These are phyloP conservation scores for Melitaea cinxia DNA, from an alignment of 1,140 invertebrate genomes.

Conservation along the genomic window DNA sequence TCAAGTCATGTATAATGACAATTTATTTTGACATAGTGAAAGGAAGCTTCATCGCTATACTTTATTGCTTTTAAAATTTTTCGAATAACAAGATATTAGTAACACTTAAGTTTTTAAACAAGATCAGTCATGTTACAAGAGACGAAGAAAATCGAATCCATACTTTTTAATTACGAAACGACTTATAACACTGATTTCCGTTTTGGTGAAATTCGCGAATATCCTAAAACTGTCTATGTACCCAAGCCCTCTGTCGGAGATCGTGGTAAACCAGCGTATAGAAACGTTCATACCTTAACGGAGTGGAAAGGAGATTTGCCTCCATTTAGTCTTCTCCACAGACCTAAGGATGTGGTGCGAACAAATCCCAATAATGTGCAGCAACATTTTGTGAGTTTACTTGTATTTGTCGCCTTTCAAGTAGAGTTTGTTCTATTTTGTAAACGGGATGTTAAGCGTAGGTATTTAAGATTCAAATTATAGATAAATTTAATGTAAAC, in stretches of 20 bases:
- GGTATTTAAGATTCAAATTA: no score
- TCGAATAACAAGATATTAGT: neutral
- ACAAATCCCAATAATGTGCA: constrained; percentile 51
- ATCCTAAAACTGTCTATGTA: constrained; percentile 40
- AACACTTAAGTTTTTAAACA: neutral
- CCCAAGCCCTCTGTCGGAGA: constrained; percentile 17
- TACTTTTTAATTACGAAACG: constrained; percentile 56
- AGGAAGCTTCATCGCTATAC: neutral
- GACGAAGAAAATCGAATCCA: constrained; percentile 38
- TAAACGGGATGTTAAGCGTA: no score
- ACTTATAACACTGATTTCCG: constrained; percentile 49
- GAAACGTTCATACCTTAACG: constrained; percentile 49
- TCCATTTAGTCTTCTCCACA: constrained; percentile 47
- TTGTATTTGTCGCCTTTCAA: no score
- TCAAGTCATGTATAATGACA: neutral
- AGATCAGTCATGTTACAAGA: constrained; percentile 35
- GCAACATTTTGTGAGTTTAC: constrained; percentile 51
- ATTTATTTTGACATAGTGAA: neutral
- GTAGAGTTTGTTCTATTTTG: no score
- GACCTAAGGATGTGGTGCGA: constrained; percentile 43
- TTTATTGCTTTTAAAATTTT: neutral
- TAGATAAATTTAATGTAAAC: no score
- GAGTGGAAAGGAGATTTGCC: constrained; percentile 37
- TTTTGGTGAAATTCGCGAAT: constrained; percentile 30
- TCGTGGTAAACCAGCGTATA: constrained; percentile 28